These are phyloP conservation scores for Rhadina sibilatrix DNA, from an alignment of 2,113 vertebrate species.

Conservation along the genomic window DNA sequence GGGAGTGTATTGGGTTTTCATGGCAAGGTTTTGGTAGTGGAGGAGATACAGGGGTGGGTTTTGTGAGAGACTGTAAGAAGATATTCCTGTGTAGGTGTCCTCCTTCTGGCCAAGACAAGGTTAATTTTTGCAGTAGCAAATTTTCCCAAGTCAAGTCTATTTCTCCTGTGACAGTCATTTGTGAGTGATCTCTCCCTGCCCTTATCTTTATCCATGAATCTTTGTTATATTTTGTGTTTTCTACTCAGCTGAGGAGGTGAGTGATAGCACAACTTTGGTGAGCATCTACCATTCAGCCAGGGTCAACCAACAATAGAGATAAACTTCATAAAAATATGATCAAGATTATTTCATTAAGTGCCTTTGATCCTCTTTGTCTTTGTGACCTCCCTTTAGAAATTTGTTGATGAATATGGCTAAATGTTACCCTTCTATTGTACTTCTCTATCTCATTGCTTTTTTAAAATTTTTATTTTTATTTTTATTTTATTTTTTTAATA, in stretches of 20 bases:
- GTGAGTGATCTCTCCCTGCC: background rate
- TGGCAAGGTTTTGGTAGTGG: background rate
- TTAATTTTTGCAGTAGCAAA: background rate
- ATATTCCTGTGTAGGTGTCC: background rate
- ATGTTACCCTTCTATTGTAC: background rate
- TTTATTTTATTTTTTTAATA: too few species aligned
- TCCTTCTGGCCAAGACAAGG: background rate
- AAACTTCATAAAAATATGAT: background rate
- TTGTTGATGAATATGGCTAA: background rate
- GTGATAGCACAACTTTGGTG: background rate
- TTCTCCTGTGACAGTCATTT: background rate
- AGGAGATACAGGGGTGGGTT: fast-evolving
- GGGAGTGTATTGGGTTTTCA: background rate
- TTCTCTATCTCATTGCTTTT: background rate
- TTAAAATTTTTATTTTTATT: too few species aligned
- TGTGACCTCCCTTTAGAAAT: background rate
- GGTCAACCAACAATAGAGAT: background rate
- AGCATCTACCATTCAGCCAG: background rate
- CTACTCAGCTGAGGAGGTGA: background rate
- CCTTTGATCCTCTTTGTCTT: background rate
- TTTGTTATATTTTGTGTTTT: background rate
- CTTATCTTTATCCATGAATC: background rate
- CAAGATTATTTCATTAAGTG: background rate
- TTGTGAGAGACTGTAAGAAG: background rate
- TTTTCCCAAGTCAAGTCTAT: background rate